Conservation (phyloP, 2,113 vertebrate genomes). For the Mus musculus region GRCm39 chr5:17309001-17309500, state of each 20-base stretch:
- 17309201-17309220: background rate
- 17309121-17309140: no score
- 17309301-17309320: background rate
- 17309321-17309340: background rate
- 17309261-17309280: background rate
- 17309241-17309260: background rate
- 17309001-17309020: no score
- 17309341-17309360: background rate
- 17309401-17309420: background rate
- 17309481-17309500: background rate
- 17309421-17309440: background rate
- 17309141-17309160: background rate
- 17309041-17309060: no score
- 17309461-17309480: background rate
- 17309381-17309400: background rate
- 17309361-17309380: background rate
- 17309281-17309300: background rate
- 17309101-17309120: no score
- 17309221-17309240: background rate
- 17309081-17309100: no score
- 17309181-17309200: background rate
- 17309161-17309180: background rate
- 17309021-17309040: no score
- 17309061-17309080: no score
- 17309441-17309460: background rate